phyloP scores from a whole-genome alignment of 2,888 invertebrate species.

The Arge pagana region DNA sequence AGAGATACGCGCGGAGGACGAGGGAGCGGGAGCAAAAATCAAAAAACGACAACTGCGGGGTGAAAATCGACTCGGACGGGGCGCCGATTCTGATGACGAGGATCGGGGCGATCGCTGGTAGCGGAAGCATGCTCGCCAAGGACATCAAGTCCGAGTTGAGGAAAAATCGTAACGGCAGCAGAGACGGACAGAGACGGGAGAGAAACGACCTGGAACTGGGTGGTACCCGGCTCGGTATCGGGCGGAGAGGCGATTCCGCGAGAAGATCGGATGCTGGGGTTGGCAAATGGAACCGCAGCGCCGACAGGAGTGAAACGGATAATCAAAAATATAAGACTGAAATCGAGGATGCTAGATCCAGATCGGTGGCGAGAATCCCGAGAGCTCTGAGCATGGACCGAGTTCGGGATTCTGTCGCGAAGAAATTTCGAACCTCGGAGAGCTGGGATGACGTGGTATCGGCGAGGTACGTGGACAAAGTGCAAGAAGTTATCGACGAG shows the following conservation, averaged over 20 bases:
- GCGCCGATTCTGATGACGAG: conserved; percentile 38
- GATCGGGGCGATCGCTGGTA: conserved; percentile 34
- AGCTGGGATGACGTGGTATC: conserved; percentile 45
- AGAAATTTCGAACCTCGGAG: conserved; percentile 36
- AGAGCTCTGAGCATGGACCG: conserved; percentile 38
- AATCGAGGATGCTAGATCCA: not conserved
- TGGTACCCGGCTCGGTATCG: not conserved
- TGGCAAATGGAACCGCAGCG: conserved; percentile 26
- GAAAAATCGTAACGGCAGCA: conserved; percentile 39
- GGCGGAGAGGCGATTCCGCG: conserved; percentile 3
- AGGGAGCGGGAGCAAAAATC: not conserved
- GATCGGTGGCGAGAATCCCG: conserved; percentile 1
- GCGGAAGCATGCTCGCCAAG: conserved; percentile 31
- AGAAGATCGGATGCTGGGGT: conserved; percentile 22
- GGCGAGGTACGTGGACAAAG: conserved; percentile 43
- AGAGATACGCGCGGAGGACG: not conserved
- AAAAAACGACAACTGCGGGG: conserved; percentile 10
- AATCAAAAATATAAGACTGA: conserved; percentile 19
- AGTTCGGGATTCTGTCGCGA: conserved; percentile 38
- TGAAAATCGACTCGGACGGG: conserved; percentile 15
- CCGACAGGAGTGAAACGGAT: not conserved
- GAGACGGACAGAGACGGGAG: conserved; percentile 28
- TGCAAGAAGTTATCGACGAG: conserved; percentile 48
- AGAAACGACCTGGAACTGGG: not conserved
- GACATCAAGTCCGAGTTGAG: conserved; percentile 40